Evolutionary conservation across 2,113 vertebrate genomes (phyloP), one percentile per base, ranked within the genome.

Genomic region (Etia nguti): DNA sequence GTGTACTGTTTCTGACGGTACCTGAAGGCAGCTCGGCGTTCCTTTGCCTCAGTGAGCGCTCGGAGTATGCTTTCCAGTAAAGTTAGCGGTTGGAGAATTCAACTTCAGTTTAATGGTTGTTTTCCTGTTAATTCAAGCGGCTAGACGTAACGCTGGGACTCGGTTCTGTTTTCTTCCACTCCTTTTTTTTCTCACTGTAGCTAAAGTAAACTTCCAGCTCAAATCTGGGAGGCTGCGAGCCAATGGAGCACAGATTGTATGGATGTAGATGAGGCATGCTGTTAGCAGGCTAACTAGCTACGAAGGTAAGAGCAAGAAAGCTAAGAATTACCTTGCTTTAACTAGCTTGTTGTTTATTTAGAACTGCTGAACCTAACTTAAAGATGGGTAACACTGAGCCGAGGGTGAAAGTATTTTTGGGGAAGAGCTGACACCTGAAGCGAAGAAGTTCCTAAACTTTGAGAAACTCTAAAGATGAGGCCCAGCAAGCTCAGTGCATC

Each of bases 261-360:
- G 91, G 95, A 93, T 90, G 41, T 85, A 90, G 89, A 89, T 70
- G 91, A 88, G 90, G 62, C 91, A 88, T 90, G 92, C 89, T 90
- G 93, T 92, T 94, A 95, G 87, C 87, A 24, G 24, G 86, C 95
- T 91, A 92, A 89, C 91, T 54, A 86, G 91, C 85, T 83, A 18
- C 46, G 3, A 26, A 91, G 95, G 95, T 95, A 94, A 90, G 93
- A 77, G 65, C 55, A 10, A 52, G 46, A 60, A 83, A 2, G 12
- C 73, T 2, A 48, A 31, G 3, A 12, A 43, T 70, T 60, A 5
- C 15, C 24, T 65, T 26, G 6, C 12, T 31, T 80, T 52, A 36
- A 26, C 34, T 50, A 11, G 65, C 11, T 5, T 5, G 2, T 15
- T 24, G 2, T 13, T 46, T 56, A 7, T 6, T 26, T n/a, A 18